phyloP scores from a whole-genome alignment of 1,140 invertebrate species.

The Asobara japonica region DNA sequence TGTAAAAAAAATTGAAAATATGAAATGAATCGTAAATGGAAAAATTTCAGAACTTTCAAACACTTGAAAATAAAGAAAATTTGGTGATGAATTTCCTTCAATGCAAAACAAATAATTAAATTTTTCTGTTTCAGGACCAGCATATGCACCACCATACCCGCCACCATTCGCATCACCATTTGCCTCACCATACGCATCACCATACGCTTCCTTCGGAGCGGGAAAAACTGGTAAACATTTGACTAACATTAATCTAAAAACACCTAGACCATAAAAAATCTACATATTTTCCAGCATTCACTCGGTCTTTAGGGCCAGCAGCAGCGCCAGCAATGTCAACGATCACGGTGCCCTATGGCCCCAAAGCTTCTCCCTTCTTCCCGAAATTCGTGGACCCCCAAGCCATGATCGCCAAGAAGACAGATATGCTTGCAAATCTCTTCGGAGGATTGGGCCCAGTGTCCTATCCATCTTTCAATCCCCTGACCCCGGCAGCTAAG shows the following conservation, averaged over 20 bases:
- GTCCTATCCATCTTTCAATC: background rate
- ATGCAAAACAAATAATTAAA: too few relatives aligned
- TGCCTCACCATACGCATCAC: too few relatives aligned
- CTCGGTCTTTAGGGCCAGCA: conserved; percentile 49
- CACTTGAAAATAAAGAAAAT: too few relatives aligned
- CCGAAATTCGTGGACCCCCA: conserved; percentile 58
- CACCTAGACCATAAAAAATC: too few relatives aligned
- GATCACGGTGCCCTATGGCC: conserved; percentile 50
- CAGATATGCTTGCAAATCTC: conserved; percentile 51
- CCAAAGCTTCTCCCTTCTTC: conserved; percentile 51
- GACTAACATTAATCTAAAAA: too few relatives aligned
- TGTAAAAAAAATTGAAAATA: too few relatives aligned
- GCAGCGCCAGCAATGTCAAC: conserved; percentile 40
- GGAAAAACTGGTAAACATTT: conserved; percentile 48
- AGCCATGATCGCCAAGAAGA: conserved; percentile 54
- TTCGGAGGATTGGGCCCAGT: conserved; percentile 47
- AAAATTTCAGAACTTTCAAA: too few relatives aligned
- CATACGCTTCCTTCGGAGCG: background rate
- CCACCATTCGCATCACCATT: too few relatives aligned
- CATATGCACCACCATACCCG: too few relatives aligned
- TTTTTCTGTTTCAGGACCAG: too few relatives aligned
- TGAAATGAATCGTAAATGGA: too few relatives aligned
- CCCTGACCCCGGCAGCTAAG: background rate
- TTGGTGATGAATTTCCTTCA: too few relatives aligned
- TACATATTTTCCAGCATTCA: conserved; percentile 42